Conservation (phyloP, 2,888 invertebrate genomes). For the Acronicta psi region DNA sequence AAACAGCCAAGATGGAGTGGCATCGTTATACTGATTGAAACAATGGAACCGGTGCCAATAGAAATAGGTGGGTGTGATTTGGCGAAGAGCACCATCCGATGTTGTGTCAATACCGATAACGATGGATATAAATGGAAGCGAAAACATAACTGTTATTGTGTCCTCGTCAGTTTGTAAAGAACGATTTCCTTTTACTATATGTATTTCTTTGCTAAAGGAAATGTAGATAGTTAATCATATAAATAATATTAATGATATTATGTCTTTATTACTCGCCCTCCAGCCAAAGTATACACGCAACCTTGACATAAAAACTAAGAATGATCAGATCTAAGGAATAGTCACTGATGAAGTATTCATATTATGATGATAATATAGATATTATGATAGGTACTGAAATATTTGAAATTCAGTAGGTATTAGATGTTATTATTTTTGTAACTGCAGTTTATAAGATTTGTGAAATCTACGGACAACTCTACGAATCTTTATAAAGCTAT, state of each 20-base stretch:
- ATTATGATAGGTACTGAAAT: too few relatives aligned
- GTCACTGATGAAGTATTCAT: constrained; percentile 25
- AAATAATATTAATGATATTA: constrained; percentile 36
- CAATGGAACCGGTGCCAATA: constrained; percentile 78
- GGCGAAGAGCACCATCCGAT: constrained; percentile 69
- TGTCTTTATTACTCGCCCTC: constrained; percentile 36
- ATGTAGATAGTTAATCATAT: constrained; percentile 42
- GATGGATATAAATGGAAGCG: constrained; percentile 52
- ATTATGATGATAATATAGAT: constrained; percentile 26
- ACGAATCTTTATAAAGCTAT: constrained; percentile 71
- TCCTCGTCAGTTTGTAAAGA: constrained; percentile 47
- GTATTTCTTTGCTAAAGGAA: constrained; percentile 32
- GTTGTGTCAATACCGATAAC: constrained; percentile 75
- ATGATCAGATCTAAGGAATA: constrained; percentile 22
- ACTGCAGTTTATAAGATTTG: too few relatives aligned
- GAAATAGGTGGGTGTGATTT: constrained; percentile 78
- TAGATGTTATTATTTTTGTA: too few relatives aligned
- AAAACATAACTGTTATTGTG: constrained; percentile 56
- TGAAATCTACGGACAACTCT: constrained; percentile 26
- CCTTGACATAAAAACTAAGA: constrained; percentile 43
- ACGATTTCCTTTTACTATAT: constrained; percentile 48
- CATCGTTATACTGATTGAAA: constrained; percentile 67
- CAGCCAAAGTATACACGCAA: constrained; percentile 15
- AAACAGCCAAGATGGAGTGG: constrained; percentile 66
- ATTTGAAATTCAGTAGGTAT: too few relatives aligned